Percentiles rank a stretch among this genome's conserved stretches.
Evolutionary conservation across 2,888 invertebrate species (phyloP).

Genomic region (Lycaena phlaeas): DNA sequence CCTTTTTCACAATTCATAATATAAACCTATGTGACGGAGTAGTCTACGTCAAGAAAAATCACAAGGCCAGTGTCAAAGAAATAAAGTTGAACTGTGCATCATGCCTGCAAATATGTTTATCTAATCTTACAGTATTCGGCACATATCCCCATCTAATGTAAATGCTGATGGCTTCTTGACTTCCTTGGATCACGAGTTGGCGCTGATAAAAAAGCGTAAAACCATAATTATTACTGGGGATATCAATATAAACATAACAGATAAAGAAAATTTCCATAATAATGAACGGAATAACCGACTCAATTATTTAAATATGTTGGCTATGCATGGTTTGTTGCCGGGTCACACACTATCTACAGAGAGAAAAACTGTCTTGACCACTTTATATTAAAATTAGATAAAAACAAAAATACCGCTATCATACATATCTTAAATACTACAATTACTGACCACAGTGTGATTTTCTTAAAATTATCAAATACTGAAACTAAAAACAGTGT

Average conservation of each 20-base stretch:
- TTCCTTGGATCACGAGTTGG: too few relatives aligned
- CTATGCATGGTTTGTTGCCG: slow-evolving; percentile 19
- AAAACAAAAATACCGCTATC: neutral
- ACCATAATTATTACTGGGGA: slow-evolving; percentile 22
- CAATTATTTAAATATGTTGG: slow-evolving; percentile 18
- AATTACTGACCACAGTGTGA: slow-evolving; percentile 7
- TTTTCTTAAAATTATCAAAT: slow-evolving; percentile 4
- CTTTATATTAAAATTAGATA: slow-evolving; percentile 16
- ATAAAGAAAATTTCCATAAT: slow-evolving; percentile 11
- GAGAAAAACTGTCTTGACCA: slow-evolving; percentile 20
- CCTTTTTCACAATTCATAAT: too few relatives aligned
- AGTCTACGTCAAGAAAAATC: too few relatives aligned
- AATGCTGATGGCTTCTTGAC: slow-evolving; percentile 18
- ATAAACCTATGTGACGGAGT: too few relatives aligned
- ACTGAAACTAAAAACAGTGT: neutral
- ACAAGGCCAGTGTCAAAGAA: too few relatives aligned
- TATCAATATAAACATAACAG: slow-evolving; percentile 23
- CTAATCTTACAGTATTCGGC: too few relatives aligned
- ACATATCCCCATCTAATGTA: slow-evolving; percentile 20
- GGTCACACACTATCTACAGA: slow-evolving; percentile 22
- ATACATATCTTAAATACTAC: slow-evolving; percentile 1
- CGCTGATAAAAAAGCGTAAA: slow-evolving; percentile 9
- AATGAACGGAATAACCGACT: slow-evolving; percentile 18
- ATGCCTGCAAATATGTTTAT: too few relatives aligned
- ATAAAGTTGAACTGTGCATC: too few relatives aligned